Percentiles rank a stretch among this genome's conserved stretches.
phyloP scores from a whole-genome alignment of 2,113 vertebrate species.

The Tiliqua scincoides region DNA sequence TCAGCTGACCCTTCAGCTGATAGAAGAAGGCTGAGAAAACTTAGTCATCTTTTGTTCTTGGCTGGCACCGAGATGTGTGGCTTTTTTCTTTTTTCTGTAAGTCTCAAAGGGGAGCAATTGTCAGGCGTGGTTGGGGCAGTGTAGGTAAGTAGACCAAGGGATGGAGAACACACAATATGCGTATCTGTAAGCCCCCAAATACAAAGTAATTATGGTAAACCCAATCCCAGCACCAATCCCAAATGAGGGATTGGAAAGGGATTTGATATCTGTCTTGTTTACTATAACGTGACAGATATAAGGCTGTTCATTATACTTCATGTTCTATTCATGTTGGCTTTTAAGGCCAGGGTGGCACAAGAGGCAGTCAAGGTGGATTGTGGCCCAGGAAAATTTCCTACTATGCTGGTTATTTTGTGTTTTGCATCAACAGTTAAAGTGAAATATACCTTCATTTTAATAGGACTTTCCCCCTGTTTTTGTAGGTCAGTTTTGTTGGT shows the following conservation, averaged over 20 bases:
- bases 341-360: background rate
- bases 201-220: conserved; percentile 51
- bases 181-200: conserved; percentile 30
- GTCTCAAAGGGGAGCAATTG: no score
- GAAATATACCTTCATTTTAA: background rate
- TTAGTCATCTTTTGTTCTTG: background rate
- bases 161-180: background rate
- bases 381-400: background rate
- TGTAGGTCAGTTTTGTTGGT: background rate
- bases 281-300: no score
- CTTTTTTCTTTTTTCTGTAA: background rate
- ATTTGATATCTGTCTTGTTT: no score
- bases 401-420: background rate
- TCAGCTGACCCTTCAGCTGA: background rate
- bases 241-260: conserved; percentile 35
- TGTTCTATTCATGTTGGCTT: background rate
- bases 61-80: background rate
- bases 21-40: background rate
- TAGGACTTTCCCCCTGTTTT: background rate
- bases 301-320: no score
- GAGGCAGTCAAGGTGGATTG: background rate
- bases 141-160: background rate
- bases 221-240: background rate
- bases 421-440: background rate
- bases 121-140: background rate